phyloP scores from a whole-genome alignment of 1,140 invertebrate species.

The Caenorhabditis brenneri region DNA sequence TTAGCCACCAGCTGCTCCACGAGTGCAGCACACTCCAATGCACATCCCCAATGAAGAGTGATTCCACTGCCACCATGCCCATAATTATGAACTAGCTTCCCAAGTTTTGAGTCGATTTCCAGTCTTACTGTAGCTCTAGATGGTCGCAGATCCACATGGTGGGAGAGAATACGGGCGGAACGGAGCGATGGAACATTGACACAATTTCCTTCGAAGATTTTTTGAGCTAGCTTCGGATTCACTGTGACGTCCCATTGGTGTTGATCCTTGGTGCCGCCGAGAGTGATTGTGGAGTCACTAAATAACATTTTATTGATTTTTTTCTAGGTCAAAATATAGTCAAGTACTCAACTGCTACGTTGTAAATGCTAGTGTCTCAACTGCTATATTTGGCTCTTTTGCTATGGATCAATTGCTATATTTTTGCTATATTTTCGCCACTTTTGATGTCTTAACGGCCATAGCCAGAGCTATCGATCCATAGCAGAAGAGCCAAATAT shows the following conservation, averaged over 20 bases:
- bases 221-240: conserved; percentile 77
- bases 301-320: conserved; percentile 56
- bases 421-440: too few relatives aligned
- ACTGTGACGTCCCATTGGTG: conserved; percentile 80
- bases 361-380: too few relatives aligned
- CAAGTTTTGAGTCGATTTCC: conserved; percentile 75
- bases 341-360: too few relatives aligned
- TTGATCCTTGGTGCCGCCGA: conserved; percentile 83
- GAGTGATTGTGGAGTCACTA: conserved; percentile 77
- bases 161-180: conserved; percentile 73
- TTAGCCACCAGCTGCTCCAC: conserved; percentile 74
- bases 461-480: too few relatives aligned
- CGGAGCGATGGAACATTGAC: conserved; percentile 55
- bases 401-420: too few relatives aligned
- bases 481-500: too few relatives aligned
- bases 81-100: conserved; percentile 84
- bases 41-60: conserved; percentile 84
- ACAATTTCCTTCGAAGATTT: conserved; percentile 74
- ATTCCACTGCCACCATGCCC: conserved; percentile 90
- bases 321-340: too few relatives aligned
- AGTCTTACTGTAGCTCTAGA: conserved; percentile 80
- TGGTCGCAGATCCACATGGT: conserved; percentile 81
- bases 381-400: too few relatives aligned
- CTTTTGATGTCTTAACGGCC: too few relatives aligned
- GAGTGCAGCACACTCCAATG: conserved; percentile 78